Evolutionary conservation across 2,797 vertebrate genomes (phyloP), one percentile per base, ranked within the genome.

Genomic region (Enteromius fasciolatus): DNA sequence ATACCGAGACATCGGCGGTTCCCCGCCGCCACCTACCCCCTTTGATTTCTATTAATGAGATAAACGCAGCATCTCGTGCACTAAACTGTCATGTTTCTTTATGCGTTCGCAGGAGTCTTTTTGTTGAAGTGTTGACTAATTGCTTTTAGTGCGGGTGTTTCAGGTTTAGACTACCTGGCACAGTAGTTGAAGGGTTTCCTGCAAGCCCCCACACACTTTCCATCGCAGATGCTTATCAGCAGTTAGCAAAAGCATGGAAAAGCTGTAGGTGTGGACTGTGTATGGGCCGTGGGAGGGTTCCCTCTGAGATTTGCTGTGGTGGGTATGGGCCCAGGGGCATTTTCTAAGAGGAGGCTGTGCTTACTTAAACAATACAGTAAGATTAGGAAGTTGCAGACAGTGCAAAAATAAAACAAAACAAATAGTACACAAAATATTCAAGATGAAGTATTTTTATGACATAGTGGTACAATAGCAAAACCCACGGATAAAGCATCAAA

Each of bases 261-360:
- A 91, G 74, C 82, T 69, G 85, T 88, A 85, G 87, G 87, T 87
- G 85, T 83, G 76, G 74, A 66, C 67, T 91, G 89, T 91, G 80
- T 74, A 76, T 84, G 67, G 66, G 76, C 83, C 90, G 91, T 91
- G 91, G 92, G 69, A 93, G 93, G 94, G 91, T 93, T 93, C 92
- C 93, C 93, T 94, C 93, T 93, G 92, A 94, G 93, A 93, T 90
- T 89, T 89, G 88, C 15, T 74, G 87, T 87, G 89, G 76, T 79
- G 69, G 48, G 64, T 77, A 54, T 57, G 50, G 61, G 81, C 68
- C 76, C 76, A 50, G 79, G 78, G 54, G 54, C 69, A 33, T 75
- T 73, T 85, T 87, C 74, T 83, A 23, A 39, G 41, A 64, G 11
- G 69, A 81, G 64, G 64, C 11, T 3, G 73, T 5, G 4, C 73